Evolutionary conservation across 2,888 invertebrate species (phyloP).

Genomic region (Phyllotreta cruciferae): DNA sequence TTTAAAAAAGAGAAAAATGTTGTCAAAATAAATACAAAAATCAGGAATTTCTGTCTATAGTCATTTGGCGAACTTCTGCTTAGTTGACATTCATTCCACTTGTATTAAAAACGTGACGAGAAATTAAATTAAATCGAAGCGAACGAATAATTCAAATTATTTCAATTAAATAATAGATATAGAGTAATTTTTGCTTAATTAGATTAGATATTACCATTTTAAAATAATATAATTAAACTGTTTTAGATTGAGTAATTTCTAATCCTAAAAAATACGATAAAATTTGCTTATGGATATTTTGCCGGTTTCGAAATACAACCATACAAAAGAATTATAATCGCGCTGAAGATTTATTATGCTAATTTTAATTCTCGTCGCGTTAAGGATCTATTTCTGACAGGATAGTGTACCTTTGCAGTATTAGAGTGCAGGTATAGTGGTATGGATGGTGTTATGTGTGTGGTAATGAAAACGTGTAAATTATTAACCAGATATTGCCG

Average conservation of each 20-base stretch:
- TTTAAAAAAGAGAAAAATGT: not conserved
- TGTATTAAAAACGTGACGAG: conserved; percentile 17
- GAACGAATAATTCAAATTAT: not conserved
- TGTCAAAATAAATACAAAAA: conserved; percentile 29
- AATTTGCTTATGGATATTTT: not conserved
- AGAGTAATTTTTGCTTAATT: not conserved
- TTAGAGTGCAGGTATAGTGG: conserved; percentile 54
- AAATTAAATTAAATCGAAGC: conserved; percentile 7
- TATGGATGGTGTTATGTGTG: conserved; percentile 32
- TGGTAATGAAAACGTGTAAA: conserved; percentile 14
- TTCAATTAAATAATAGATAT: not conserved
- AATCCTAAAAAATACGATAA: not conserved
- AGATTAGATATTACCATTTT: too few species aligned
- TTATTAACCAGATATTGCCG: conserved; percentile 45
- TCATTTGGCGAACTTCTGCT: conserved; percentile 29
- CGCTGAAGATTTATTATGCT: not conserved
- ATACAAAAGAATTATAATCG: not conserved
- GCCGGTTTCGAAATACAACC: not conserved
- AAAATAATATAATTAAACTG: too few species aligned
- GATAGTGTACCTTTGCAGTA: conserved; percentile 56
- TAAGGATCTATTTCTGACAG: conserved; percentile 30
- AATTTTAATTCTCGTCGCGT: conserved; percentile 14
- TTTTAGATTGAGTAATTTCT: too few species aligned
- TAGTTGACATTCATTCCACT: conserved; percentile 31
- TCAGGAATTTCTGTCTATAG: conserved; percentile 22